phyloP scores from a whole-genome alignment of 2,888 invertebrate genomes.

The Ligdia adustata region DNA sequence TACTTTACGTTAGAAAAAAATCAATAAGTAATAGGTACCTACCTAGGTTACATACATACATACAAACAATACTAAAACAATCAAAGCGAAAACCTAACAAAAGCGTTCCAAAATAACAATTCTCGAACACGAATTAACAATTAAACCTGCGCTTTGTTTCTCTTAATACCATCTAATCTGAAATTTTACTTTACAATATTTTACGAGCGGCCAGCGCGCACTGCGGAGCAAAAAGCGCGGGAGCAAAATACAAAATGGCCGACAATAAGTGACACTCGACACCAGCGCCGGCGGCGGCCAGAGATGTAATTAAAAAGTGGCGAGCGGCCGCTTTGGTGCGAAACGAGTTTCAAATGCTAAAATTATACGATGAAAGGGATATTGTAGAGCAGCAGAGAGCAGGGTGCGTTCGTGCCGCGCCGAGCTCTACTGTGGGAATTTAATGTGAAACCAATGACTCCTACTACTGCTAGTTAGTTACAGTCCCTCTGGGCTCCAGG shows the following conservation, averaged over 20 bases:
- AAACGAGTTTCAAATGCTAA: constrained; percentile 39
- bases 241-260: constrained; percentile 64
- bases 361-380: constrained; percentile 34
- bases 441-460: too few relatives aligned
- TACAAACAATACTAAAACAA: neutral
- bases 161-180: constrained; percentile 79
- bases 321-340: constrained; percentile 47
- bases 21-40: neutral
- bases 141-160: constrained; percentile 80
- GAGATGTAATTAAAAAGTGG: constrained; percentile 50
- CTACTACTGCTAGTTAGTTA: too few relatives aligned
- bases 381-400: too few relatives aligned
- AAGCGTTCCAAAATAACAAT: constrained; percentile 13
- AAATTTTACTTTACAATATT: constrained; percentile 81
- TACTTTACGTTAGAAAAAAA: too few relatives aligned
- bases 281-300: constrained; percentile 37
- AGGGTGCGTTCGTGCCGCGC: too few relatives aligned
- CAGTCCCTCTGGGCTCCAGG: too few relatives aligned
- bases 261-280: constrained; percentile 73
- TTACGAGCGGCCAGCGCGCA: constrained; percentile 60
- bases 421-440: too few relatives aligned
- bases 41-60: neutral
- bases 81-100: constrained; percentile 12
- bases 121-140: constrained; percentile 68
- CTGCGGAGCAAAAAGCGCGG: constrained; percentile 56